Base-by-base conservation (phyloP, 2,888 invertebrate species). In the Hipparchia semele region DNA sequence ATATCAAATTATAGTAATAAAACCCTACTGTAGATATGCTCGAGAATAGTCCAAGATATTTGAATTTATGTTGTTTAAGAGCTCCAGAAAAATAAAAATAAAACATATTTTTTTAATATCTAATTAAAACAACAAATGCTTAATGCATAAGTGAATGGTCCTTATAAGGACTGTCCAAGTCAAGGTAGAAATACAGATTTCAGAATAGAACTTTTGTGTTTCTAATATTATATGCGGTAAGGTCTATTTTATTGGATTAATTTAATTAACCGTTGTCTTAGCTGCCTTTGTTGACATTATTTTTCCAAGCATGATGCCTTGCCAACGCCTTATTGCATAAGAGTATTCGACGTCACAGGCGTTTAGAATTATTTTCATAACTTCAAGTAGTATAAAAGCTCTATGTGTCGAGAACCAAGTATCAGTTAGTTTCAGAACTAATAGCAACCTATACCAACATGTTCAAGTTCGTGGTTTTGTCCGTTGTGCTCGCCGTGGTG, bases 401-500 rank as follows among this genome's bases (percentile, higher is more conserved):
- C 39, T 39, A 39, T 84, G 86, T 77, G 80, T 82, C 79, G 77
- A 81, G 84, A 83, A 83, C 80, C 83, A 84, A 77, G 78, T 79
- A 86, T 72, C 91, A 93, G 90, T 93, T 85, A 84, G 82, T 86
- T 83, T 84, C 79, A 81, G 83, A 81, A 84, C 80, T 71, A 66
- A 67, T 71, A 71, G 82, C 90, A 91, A 90, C 90, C 91, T 92
- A 93, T 92, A 92, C 90, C 91, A 94, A 88, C 90, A 94, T 94
- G 94, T 91, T 89, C 83, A 94, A 92, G 89, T 86, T 94, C 94
- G 94, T 95, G 94, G 95, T 95, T 90, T 95, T 96, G 94, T 95
- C 94, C 83, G 94, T 94, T 84, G 89, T 95, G 78, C 83, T 95
- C 82, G 95, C 95, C 83, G 83, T 95, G 75, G 95, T 90, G 80